Base-by-base conservation (phyloP, 2,113 vertebrate genomes). In the Jacana jacana region DNA sequence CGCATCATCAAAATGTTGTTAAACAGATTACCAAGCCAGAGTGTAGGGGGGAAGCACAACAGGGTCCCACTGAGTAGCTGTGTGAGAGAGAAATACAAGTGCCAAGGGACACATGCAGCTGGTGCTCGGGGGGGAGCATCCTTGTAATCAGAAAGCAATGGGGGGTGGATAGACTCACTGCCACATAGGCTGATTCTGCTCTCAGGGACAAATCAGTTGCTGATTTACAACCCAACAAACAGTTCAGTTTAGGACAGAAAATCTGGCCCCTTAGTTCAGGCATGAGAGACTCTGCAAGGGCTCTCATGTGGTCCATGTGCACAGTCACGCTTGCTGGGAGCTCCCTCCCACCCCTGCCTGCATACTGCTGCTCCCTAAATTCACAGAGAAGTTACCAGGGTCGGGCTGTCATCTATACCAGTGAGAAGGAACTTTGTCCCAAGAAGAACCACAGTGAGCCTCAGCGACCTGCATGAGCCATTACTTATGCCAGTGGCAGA, bases 241-340 rank as follows among this genome's bases (percentile, higher is more conserved):
- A 0, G 13, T 4, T 46, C n/a, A 6, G 31, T 70, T 71, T 37
- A 12, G 7, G 6, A 31, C 17, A 46, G 52, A 39, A n/a, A 28
- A 22, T 3, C 40, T 64, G 42, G 15, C 4, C 11, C 2, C 16
- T 44, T 15, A 4, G 24, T 17, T 22, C 60, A 54, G 46, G 44
- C 0, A 0, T 52, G 17, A 11, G 58, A 52, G 40, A 49, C 35
- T 64, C 57, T 64, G 54, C 13, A 4, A 44, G 46, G 31, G 19
- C 0, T 1, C 13, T 54, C 0, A 0, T 10, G 1, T 0, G 6
- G 48, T 49, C 12, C 8, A 0, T 8, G 22, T 6, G 35, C n/a
- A 0, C 0, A 0, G 18, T 1, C 0, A 0, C 7, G 58, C 27
- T 88, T 35, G 48, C 25, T n/a, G 0, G 0, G 33, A 79, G 25